These are phyloP conservation scores for Diploptera punctata DNA, from an alignment of 2,888 invertebrate species.

Conservation along the genomic window DNA sequence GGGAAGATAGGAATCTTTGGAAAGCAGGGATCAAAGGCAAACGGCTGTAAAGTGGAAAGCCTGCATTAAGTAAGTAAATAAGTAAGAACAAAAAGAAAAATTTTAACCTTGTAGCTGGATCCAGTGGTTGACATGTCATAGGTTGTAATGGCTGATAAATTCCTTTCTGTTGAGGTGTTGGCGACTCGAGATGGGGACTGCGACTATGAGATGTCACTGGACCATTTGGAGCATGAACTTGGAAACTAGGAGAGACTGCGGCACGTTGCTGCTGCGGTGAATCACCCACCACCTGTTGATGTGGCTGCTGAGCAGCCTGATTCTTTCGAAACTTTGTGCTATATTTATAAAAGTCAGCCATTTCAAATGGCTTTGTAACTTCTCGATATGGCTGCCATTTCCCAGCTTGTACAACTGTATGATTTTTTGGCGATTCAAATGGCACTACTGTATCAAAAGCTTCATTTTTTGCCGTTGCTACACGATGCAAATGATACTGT, in stretches of 20 bases:
- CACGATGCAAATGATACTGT: constrained; percentile 12
- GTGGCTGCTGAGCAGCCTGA: background rate
- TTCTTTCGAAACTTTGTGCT: constrained; percentile 89
- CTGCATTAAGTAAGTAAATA: too few species aligned
- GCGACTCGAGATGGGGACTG: background rate
- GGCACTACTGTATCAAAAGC: constrained; percentile 55
- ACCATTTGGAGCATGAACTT: background rate
- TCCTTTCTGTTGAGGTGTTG: constrained; percentile 51
- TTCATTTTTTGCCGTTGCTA: constrained; percentile 13
- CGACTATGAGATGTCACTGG: background rate
- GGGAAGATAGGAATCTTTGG: too few species aligned
- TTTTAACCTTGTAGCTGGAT: constrained; percentile 34
- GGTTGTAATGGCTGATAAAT: constrained; percentile 59
- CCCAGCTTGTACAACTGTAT: constrained; percentile 86
- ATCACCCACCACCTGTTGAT: too few species aligned
- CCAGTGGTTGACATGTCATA: constrained; percentile 57
- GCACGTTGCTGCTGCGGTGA: background rate
- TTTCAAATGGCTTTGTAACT: constrained; percentile 96
- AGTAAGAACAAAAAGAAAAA: too few species aligned
- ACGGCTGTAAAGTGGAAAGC: too few species aligned
- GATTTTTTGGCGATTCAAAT: constrained; percentile 80
- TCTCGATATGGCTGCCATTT: constrained; percentile 92
- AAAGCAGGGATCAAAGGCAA: too few species aligned
- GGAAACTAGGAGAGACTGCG: background rate
- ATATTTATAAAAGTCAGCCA: constrained; percentile 98